Conservation (phyloP, 2,797 vertebrate genomes). For the Molossus alvarezi region DNA sequence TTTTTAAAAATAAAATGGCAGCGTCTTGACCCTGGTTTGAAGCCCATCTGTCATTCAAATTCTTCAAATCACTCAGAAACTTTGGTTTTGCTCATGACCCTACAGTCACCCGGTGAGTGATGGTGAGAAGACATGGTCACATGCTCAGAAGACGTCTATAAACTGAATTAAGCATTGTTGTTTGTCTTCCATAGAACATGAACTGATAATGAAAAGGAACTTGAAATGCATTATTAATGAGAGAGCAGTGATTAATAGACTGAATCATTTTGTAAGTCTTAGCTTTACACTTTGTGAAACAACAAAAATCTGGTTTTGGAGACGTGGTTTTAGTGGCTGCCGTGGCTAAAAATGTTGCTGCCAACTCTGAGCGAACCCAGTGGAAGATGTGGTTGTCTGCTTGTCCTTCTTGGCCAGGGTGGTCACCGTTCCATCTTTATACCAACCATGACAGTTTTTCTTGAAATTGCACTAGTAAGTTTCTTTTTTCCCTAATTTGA, state of each 20-base stretch:
- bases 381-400: background rate
- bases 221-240: background rate
- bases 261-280: slow-evolving; percentile 10
- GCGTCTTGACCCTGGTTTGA: background rate
- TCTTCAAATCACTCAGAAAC: background rate
- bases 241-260: background rate
- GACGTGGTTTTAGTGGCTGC: background rate
- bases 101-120: background rate
- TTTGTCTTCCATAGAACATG: background rate
- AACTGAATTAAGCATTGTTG: background rate
- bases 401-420: background rate
- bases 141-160: background rate
- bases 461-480: slow-evolving; percentile 3
- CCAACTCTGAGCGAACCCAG: background rate
- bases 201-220: background rate
- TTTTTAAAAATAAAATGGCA: background rate
- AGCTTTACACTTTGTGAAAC: slow-evolving; percentile 28
- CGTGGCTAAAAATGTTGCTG: background rate
- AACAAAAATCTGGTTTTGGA: background rate
- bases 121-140: background rate
- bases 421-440: background rate
- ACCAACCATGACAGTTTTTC: background rate
- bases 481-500: background rate
- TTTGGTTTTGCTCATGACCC: background rate
- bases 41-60: background rate